Evolutionary conservation across 2,113 vertebrate species (phyloP).

Genomic region (Raja brachyura): DNA sequence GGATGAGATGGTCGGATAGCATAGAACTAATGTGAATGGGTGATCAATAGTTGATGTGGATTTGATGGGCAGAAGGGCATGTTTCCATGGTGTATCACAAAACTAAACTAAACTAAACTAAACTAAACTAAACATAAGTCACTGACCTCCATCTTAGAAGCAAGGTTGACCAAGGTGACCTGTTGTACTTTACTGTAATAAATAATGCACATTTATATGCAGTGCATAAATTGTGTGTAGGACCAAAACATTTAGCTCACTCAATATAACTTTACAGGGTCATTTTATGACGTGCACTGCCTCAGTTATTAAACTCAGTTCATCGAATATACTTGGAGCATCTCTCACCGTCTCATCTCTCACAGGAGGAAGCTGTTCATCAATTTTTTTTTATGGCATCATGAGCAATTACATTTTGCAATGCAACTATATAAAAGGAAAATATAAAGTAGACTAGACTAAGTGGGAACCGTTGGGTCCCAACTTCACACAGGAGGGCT

Average conservation of each 20-base stretch:
- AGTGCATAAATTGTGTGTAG: background rate
- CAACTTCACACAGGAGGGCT: too few species aligned
- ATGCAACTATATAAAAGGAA: too few species aligned
- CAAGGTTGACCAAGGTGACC: background rate
- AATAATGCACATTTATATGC: background rate
- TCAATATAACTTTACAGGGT: background rate
- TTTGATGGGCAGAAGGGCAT: too few species aligned
- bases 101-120: too few species aligned
- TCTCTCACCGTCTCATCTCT: background rate
- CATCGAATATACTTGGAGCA: background rate
- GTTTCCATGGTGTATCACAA: too few species aligned
- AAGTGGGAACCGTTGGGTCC: too few species aligned
- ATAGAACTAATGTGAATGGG: too few species aligned
- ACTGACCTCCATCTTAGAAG: background rate
- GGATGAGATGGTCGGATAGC: too few species aligned
- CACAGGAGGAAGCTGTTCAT: background rate
- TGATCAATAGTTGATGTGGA: too few species aligned
- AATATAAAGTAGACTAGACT: too few species aligned
- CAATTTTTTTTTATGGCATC: background rate
- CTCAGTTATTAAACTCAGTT: background rate
- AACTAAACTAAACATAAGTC: too few species aligned
- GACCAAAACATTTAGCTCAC: background rate
- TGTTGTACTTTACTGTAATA: background rate
- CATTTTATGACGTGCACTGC: background rate
- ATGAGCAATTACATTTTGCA: background rate